Evolutionary conservation across 2,888 invertebrate species (phyloP), one percentile per base, ranked within the genome.

Genomic region (Trachelus iudaicus): DNA sequence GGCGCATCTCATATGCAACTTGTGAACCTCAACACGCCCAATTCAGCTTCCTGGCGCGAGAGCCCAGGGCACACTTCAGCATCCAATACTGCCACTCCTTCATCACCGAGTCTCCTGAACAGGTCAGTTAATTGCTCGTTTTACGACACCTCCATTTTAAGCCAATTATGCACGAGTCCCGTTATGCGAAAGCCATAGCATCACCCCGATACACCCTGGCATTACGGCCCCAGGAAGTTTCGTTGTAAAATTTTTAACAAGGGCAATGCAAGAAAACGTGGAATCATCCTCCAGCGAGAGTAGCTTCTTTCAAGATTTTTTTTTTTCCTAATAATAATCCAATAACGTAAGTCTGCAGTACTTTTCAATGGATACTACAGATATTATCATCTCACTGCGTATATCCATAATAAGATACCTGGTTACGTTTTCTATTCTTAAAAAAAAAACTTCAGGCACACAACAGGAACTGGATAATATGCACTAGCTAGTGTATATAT

Each of bases 1-100:
- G 96, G 87, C 94, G 97, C 91, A 96, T 97, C 89, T 96, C 96
- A 87, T 96, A 96, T 93, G 96, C 96, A 88, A 96, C 96, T 88
- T 96, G 96, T 95, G 96, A 97, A 92, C 94, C 96, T 40, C 94
- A 95, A 87, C 94, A 95, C 91, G 94, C 95, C 85, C 95, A 96
- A 92, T 97, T 97, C 93, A 96, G 96, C 90, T 96, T 97, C 92
- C 94, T 97, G 86, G 95, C 95, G 31, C 92, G 94, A 88, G 95
- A 94, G 92, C 96, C 95, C 79, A 94, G 94, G 86, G 94, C 94
- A 73, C 94, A 94, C 87, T 94, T 94, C 89, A 94, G 93, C 87
- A 92, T 94, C 81, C 96, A 96, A 92, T 96, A 95, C 92, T 97
- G 96, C 92, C 96, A 97, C 93, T 95, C 96, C 81, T 97, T 97